Evolutionary conservation across 2,113 vertebrate species (phyloP), one percentile per base, ranked within the genome.

Genomic region (Cathartes aura): DNA sequence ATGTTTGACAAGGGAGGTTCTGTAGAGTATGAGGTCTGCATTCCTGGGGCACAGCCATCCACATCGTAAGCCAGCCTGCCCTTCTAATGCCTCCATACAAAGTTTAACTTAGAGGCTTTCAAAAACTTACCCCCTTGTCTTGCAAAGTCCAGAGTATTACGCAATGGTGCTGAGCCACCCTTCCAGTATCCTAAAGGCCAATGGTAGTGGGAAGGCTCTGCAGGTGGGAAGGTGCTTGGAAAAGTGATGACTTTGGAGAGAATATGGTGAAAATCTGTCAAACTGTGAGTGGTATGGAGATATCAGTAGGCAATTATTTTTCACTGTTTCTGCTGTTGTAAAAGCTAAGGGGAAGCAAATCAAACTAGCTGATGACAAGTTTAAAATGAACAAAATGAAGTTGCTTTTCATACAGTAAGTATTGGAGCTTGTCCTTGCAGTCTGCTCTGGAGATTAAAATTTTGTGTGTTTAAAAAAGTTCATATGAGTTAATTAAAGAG

Each of bases 31-130:
- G 87, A 86, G 58, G 8, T 64, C 74, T 88, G 58, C 92, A 82
- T 90, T 95, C 79, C 82, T 73, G 45, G 71, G 87, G 38, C 53
- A 72, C 87, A 94, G n/a, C 60, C 94, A 91, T 89, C 86, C 91
- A 67, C 76, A 63, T 78, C 23, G 0, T 0, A 4, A 58, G 18
- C 52, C 50, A 50, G 48, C 23, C 45, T 87, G 29, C 22, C 60
- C 56, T 80, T 48, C 42, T 34, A 19, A n/a, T 64, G 63, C 21
- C 13, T 79, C 86, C 0, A 0, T 32, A 24, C 6, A 62, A 53
- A 68, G 30, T 58, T 60, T n/a, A 32, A 56, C 22, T 53, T 62
- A 5, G 18, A 90, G 45, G 32, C 21, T 90, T 75, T 82, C 29
- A 53, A 78, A 66, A 87, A 32, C 45, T 48, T 56, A 12, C 0